Evolutionary conservation across 2,797 vertebrate genomes (phyloP).

Genomic region (Rhincodon typus): DNA sequence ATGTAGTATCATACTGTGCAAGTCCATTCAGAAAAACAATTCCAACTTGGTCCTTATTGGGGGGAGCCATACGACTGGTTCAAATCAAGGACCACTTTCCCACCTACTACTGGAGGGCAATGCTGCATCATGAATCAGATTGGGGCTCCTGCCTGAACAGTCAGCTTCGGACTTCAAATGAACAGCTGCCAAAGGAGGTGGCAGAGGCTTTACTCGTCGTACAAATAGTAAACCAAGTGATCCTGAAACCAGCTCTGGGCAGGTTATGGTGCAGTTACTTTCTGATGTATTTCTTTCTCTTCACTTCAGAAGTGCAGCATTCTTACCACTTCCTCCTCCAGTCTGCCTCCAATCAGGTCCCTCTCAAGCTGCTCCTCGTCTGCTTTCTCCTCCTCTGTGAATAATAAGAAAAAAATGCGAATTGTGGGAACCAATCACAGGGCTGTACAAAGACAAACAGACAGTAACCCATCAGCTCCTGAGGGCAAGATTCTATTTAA

Average conservation of each 20-base stretch:
- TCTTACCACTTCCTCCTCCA: slow-evolving; percentile 88
- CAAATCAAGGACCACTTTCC: background rate
- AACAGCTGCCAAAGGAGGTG: background rate
- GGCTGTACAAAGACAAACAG: background rate
- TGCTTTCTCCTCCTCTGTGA: slow-evolving; percentile 75
- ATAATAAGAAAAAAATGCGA: slow-evolving; percentile 38
- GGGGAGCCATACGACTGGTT: background rate
- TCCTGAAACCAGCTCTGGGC: no score
- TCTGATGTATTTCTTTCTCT: background rate
- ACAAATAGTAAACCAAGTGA: background rate
- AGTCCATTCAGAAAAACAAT: background rate
- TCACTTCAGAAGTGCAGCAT: background rate
- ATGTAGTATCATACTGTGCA: background rate
- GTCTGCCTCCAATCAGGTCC: slow-evolving; percentile 71
- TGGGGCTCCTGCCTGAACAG: background rate
- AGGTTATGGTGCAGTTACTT: background rate
- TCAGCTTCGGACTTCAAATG: background rate
- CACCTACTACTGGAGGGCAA: background rate
- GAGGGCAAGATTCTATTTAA: background rate
- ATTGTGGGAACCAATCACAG: background rate
- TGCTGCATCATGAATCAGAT: background rate
- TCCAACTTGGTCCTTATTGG: background rate
- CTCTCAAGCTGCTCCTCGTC: slow-evolving; percentile 64
- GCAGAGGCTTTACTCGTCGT: background rate
- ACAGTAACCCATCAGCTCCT: background rate